Conservation (phyloP, 2,888 invertebrate species). For the Chalcis sispes region DNA sequence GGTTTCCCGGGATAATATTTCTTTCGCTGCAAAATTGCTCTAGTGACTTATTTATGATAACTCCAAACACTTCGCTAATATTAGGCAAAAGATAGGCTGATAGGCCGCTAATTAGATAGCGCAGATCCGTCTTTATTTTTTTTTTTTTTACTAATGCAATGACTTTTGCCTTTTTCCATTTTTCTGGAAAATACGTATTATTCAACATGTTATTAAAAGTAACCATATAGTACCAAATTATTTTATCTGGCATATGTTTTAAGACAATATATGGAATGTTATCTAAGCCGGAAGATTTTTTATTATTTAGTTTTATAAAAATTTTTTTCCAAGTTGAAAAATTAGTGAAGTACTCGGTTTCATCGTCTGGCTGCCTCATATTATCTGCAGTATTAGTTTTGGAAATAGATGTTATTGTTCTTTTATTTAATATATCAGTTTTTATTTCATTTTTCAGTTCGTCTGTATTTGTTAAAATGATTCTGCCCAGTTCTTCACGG, state of each 20-base stretch:
- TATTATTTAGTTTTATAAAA: constrained; percentile 17
- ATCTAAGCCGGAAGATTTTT: neutral
- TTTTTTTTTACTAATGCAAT: constrained; percentile 16
- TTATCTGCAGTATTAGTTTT: neutral
- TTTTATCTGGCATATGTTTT: constrained; percentile 7
- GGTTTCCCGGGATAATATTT: constrained; percentile 17
- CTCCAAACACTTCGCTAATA: constrained; percentile 23
- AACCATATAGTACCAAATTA: neutral
- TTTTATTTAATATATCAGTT: constrained; percentile 17
- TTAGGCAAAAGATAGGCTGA: constrained; percentile 20
- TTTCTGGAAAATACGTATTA: neutral
- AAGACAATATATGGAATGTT: neutral
- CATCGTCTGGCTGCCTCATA: neutral
- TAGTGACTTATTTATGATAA: constrained; percentile 7
- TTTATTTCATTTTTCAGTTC: constrained; percentile 34
- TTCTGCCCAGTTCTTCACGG: neutral
- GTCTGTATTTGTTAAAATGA: neutral
- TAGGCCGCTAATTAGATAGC: neutral
- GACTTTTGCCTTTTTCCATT: constrained; percentile 23
- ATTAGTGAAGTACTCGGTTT: constrained; percentile 9
- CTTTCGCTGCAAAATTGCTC: neutral
- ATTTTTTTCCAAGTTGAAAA: constrained; percentile 19
- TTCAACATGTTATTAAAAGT: constrained; percentile 24
- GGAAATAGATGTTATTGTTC: constrained; percentile 5
- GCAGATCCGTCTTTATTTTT: constrained; percentile 13